Evolutionary conservation across 2,113 vertebrate genomes (phyloP), one percentile per base, ranked within the genome.

Genomic region (Prietella phreatophila): DNA sequence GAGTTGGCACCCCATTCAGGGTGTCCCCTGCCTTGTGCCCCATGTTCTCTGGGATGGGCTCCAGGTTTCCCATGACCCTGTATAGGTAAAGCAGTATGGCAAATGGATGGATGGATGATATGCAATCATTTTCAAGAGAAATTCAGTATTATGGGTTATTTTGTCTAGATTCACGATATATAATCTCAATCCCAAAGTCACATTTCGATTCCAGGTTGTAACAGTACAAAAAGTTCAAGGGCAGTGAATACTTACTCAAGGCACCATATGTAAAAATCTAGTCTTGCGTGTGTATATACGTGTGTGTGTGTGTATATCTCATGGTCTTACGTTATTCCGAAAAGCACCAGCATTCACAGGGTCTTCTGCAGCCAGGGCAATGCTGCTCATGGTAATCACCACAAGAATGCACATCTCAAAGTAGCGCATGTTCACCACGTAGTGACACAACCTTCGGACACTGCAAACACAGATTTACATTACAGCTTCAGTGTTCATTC

Each of bases 371-470:
- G 98, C 98, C 93, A 99, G 94, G 25, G 98, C 97, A 0, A 99
- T 98, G 95, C 98, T 99, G 94, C 98, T 99, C 95, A 99, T 96
- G 58, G 97, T 96, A 0, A 99, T 99, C 86, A 99, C 97, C 25
- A 97, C 93, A 2, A 99, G 96, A 93, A 99, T 99, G 93, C 97
- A 98, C 98, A 98, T 98, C 93, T 99, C 98, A 0, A 99, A 99
- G 92, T 99, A 97, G 81, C 96, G 96, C 92, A 98, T 94, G 92
- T 97, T 98, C 91, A 99, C 98, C 0, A 99, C 95, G 91, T 97
- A 98, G 91, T 99, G 98, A 93, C 98, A 99, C 47, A 96, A 93
- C 27, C 96, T 96, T 1, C 98, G 96, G 80, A 99, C 96, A 88
- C 98, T 99, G 4, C 86, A 89, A 86, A 89, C 65, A 85, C 39